phyloP scores from a whole-genome alignment of 2,113 vertebrate species.

The Corvus cornix region DNA sequence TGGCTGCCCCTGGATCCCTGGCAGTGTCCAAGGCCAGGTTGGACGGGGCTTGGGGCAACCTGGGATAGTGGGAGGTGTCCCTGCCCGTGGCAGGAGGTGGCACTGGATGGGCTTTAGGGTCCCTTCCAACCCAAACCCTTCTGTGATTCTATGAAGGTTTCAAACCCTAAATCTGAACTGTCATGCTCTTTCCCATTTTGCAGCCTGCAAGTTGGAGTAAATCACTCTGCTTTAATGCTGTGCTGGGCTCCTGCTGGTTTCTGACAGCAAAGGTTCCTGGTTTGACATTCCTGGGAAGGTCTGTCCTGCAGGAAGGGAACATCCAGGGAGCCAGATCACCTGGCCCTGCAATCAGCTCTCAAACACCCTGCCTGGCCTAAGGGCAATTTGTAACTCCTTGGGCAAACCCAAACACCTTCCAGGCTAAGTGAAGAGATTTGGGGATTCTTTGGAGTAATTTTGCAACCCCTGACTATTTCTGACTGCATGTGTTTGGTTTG shows the following conservation, averaged over 20 bases:
- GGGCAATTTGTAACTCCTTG: background rate
- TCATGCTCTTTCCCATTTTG: background rate
- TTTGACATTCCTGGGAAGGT: background rate
- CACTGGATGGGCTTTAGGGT: background rate
- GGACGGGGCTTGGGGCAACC: fast-evolving
- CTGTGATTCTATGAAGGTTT: background rate
- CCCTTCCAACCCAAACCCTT: too few species aligned
- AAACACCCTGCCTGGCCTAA: background rate
- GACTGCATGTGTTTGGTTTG: background rate
- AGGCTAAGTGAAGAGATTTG: background rate
- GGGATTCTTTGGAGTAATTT: background rate
- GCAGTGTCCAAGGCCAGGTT: fast-evolving
- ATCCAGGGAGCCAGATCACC: background rate
- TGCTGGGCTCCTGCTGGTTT: background rate
- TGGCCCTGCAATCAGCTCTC: background rate
- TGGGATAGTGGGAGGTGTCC: background rate
- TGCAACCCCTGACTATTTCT: background rate
- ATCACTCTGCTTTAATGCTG: background rate
- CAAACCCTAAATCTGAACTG: background rate
- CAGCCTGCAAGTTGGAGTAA: background rate
- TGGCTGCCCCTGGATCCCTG: background rate
- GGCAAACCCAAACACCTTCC: background rate
- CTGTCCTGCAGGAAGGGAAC: background rate
- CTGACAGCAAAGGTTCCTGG: background rate
- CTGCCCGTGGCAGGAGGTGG: background rate